Percentiles rank a stretch among this genome's conserved stretches.
Conservation (phyloP, 2,888 invertebrate species). For the Marasmarcha lunaedactyla region DNA sequence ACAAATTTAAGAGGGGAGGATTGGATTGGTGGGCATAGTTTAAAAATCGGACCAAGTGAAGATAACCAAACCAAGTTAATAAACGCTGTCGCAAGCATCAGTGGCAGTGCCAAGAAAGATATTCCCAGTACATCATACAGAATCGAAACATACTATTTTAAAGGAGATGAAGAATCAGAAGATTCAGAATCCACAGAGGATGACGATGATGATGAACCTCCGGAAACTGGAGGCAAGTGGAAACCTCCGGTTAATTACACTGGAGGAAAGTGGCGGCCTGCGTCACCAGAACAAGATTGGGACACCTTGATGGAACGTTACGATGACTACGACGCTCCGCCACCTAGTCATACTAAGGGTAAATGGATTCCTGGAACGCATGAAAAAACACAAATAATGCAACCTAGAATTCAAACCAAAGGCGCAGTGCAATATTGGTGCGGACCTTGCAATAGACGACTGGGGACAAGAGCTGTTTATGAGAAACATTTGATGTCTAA, state of each 20-base stretch:
- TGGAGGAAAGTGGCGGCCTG: constrained; percentile 59
- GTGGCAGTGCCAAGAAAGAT: constrained; percentile 67
- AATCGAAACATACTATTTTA: constrained; percentile 49
- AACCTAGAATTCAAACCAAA: constrained; percentile 58
- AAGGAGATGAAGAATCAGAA: constrained; percentile 58
- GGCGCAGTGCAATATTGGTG: constrained; percentile 80
- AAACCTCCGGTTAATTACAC: constrained; percentile 71
- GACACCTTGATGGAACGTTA: constrained; percentile 51
- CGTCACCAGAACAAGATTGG: constrained; percentile 68
- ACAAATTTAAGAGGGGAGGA: constrained; percentile 65
- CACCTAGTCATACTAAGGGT: constrained; percentile 79
- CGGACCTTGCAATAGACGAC: constrained; percentile 80
- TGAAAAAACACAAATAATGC: constrained; percentile 66
- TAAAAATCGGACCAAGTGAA: constrained; percentile 64
- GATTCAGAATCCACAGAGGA: constrained; percentile 72
- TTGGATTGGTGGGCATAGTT: constrained; percentile 72
- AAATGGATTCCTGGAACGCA: constrained; percentile 84
- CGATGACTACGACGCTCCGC: constrained; percentile 70
- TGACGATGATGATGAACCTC: constrained; percentile 63
- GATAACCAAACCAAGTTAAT: constrained; percentile 73
- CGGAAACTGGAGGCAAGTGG: constrained; percentile 78
- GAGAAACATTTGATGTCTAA: constrained; percentile 82
- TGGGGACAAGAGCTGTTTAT: constrained; percentile 80
- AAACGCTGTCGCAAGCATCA: constrained; percentile 75
- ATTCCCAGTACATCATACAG: constrained; percentile 40